Conservation (phyloP, 2,797 vertebrate genomes). For the Rachycentron canadum region DNA sequence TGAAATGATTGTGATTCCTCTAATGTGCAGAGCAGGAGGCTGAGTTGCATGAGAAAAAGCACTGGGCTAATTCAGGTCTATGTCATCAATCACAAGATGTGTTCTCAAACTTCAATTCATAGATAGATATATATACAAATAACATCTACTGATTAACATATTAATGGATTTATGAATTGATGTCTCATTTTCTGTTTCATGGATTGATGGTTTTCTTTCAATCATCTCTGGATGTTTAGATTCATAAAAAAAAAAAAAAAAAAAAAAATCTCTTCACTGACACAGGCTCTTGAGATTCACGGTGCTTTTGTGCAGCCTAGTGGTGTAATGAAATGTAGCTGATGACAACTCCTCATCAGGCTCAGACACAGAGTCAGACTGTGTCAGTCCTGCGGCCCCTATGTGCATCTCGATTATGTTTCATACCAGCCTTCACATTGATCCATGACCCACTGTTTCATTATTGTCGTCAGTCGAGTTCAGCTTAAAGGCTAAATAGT, state of each 20-base stretch:
- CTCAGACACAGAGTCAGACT: background rate
- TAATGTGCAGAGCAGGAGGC: background rate
- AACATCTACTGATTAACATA: background rate
- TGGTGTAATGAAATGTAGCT: constrained; percentile 27
- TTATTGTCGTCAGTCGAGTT: background rate
- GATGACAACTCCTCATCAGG: background rate
- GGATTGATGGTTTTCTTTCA: background rate
- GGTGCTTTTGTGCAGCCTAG: constrained; percentile 54
- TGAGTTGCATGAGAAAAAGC: constrained; percentile 3
- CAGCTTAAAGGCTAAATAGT: background rate
- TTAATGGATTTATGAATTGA: background rate
- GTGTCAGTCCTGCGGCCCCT: background rate
- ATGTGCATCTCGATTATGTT: background rate
- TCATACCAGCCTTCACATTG: background rate
- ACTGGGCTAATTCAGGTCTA: background rate
- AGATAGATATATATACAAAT: background rate
- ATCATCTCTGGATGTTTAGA: background rate
- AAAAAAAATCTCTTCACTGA: background rate
- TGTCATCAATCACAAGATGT: background rate
- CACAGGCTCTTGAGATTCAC: background rate
- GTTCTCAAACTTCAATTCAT: background rate
- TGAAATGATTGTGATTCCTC: constrained; percentile 9
- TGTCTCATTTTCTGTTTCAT: background rate
- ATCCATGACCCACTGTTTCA: background rate
- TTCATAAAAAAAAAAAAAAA: too few relatives aligned